These are phyloP conservation scores for Ichneumoninae sp. DNA, from an alignment of 2,888 invertebrate species.

Conservation along the genomic window DNA sequence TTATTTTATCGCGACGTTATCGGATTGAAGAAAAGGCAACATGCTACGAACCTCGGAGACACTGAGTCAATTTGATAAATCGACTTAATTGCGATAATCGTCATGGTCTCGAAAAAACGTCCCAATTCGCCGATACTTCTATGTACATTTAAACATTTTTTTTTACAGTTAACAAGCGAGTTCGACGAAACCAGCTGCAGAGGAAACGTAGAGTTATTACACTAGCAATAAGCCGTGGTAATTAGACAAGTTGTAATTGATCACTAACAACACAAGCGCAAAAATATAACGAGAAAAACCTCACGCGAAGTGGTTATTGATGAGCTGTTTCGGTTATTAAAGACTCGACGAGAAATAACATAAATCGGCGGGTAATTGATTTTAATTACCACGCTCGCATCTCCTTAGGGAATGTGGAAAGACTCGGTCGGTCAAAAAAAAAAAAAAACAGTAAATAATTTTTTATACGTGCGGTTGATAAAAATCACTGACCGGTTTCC, in stretches of 20 bases:
- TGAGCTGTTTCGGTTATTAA: neutral
- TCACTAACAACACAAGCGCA: neutral
- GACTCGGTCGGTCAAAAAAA: neutral
- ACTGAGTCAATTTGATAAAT: constrained; percentile 22
- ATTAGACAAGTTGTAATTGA: neutral
- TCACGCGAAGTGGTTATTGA: neutral
- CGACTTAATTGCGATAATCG: constrained; percentile 29
- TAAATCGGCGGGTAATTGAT: neutral
- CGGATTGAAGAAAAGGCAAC: constrained; percentile 1
- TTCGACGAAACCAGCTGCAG: neutral
- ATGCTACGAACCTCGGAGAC: constrained; percentile 1
- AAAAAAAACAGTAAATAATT: neutral
- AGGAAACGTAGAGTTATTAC: neutral
- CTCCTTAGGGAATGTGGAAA: neutral
- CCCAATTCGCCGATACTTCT: constrained; percentile 12
- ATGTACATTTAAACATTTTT: neutral
- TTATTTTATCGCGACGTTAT: constrained; percentile 42
- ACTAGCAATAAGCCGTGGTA: neutral
- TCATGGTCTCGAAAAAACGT: constrained; percentile 1
- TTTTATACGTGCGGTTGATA: neutral
- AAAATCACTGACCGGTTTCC: neutral
- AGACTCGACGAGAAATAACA: neutral
- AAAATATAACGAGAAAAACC: neutral
- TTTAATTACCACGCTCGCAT: constrained; percentile 3
- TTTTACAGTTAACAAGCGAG: neutral